phyloP scores from a whole-genome alignment of 2,888 invertebrate genomes.

The Fabriciana adippe region DNA sequence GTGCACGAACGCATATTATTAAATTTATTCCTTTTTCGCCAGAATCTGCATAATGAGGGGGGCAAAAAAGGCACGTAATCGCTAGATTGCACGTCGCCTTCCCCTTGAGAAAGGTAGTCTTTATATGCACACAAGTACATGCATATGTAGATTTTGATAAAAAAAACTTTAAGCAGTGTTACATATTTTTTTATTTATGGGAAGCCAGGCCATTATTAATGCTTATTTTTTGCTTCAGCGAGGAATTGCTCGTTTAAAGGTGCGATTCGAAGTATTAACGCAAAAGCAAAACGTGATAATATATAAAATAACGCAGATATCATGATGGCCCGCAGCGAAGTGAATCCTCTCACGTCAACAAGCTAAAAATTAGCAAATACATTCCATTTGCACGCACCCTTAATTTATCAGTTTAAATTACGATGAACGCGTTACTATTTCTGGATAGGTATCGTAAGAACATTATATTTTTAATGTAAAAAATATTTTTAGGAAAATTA shows the following conservation, averaged over 20 bases:
- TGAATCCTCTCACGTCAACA: slow-evolving; percentile 53
- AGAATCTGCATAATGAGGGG: slow-evolving; percentile 81
- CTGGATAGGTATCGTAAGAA: background rate
- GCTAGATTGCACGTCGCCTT: slow-evolving; percentile 75
- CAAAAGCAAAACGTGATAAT: slow-evolving; percentile 39
- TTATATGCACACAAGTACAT: slow-evolving; percentile 60
- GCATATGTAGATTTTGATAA: slow-evolving; percentile 62
- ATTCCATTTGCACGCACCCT: slow-evolving; percentile 41
- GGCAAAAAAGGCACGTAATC: slow-evolving; percentile 76
- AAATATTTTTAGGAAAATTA: too few species aligned
- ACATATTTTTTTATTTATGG: slow-evolving; percentile 28
- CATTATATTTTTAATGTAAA: too few species aligned
- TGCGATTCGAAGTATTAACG: slow-evolving; percentile 41
- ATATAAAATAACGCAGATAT: slow-evolving; percentile 51
- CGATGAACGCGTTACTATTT: slow-evolving; percentile 19
- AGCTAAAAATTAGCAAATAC: slow-evolving; percentile 36
- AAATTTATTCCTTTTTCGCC: slow-evolving; percentile 81
- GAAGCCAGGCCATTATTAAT: slow-evolving; percentile 55
- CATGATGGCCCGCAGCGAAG: slow-evolving; percentile 56
- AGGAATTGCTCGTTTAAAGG: slow-evolving; percentile 50
- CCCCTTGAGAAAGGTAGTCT: slow-evolving; percentile 72
- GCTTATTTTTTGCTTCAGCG: slow-evolving; percentile 67
- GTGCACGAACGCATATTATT: slow-evolving; percentile 81
- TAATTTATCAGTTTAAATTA: slow-evolving; percentile 30
- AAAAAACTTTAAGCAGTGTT: slow-evolving; percentile 57